A percentile compares a stretch with the other conserved stretches of the same genome.
These are phyloP conservation scores for Hylyphantes graminicola DNA, from an alignment of 1,140 invertebrate genomes.

Conservation along the genomic window DNA sequence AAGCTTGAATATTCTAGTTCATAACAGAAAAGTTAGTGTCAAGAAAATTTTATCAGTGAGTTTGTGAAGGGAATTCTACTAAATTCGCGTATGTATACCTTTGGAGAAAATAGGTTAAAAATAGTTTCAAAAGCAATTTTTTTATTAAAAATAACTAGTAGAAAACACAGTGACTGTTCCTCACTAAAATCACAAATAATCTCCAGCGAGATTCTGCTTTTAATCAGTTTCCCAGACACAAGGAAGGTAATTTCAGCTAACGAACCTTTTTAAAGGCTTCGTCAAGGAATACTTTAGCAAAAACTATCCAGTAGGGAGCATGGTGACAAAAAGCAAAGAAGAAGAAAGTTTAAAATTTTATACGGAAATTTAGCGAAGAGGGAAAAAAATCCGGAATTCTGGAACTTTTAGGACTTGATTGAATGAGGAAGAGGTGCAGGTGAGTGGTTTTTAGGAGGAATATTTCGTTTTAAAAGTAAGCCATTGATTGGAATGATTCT, in stretches of 20 bases:
- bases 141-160: neutral
- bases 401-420: conserved; percentile 30
- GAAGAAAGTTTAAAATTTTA: conserved; percentile 36
- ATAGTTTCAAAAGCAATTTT: neutral
- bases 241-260: conserved; percentile 16
- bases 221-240: neutral
- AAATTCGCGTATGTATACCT: neutral
- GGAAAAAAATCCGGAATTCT: conserved; percentile 9
- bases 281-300: neutral
- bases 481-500: conserved; percentile 15
- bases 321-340: conserved; percentile 12
- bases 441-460: conserved; percentile 17
- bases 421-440: conserved; percentile 22
- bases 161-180: neutral
- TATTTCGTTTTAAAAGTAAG: conserved; percentile 15
- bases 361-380: neutral
- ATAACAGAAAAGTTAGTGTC: neutral
- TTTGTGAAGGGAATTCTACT: neutral
- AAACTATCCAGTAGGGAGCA: neutral
- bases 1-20: no score
- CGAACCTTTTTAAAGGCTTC: conserved; percentile 24
- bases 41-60: neutral
- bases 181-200: neutral
- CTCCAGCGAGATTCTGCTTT: conserved; percentile 10
- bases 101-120: neutral